A percentile compares a stretch with the other conserved stretches of the same genome.
Evolutionary conservation across 2,113 vertebrate species (phyloP).

Genomic region (Numida meleagris): DNA sequence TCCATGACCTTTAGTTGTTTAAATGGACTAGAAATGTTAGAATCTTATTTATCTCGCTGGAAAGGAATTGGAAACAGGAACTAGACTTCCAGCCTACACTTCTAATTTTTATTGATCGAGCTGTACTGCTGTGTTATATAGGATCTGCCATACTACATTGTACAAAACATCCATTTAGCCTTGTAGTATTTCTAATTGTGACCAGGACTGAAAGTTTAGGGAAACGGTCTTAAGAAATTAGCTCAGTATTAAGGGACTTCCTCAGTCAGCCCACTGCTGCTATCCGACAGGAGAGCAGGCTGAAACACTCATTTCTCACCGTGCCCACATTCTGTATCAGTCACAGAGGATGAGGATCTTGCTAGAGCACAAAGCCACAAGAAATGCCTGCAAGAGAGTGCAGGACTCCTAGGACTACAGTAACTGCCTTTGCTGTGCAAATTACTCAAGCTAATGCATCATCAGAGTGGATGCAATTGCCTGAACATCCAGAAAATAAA

Average conservation of each 20-base stretch:
- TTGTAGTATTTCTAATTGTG: neutral
- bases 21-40: neutral
- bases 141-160: neutral
- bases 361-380: neutral
- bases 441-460: neutral
- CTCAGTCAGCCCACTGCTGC: neutral
- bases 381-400: neutral
- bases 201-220: neutral
- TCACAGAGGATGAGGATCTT: neutral
- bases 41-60: neutral
- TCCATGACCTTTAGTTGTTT: neutral
- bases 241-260: neutral
- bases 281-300: neutral
- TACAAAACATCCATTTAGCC: neutral
- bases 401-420: neutral
- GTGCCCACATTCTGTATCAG: neutral
- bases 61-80: neutral
- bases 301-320: neutral
- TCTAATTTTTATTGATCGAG: too few species aligned
- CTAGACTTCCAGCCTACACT: accelerated
- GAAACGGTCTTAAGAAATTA: neutral
- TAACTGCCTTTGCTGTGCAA: too few species aligned
- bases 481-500: neutral
- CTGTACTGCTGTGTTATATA: too few species aligned
- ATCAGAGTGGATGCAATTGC: neutral